Conservation (phyloP, 2,113 vertebrate genomes). For the Misgurnus anguillicaudatus region DNA sequence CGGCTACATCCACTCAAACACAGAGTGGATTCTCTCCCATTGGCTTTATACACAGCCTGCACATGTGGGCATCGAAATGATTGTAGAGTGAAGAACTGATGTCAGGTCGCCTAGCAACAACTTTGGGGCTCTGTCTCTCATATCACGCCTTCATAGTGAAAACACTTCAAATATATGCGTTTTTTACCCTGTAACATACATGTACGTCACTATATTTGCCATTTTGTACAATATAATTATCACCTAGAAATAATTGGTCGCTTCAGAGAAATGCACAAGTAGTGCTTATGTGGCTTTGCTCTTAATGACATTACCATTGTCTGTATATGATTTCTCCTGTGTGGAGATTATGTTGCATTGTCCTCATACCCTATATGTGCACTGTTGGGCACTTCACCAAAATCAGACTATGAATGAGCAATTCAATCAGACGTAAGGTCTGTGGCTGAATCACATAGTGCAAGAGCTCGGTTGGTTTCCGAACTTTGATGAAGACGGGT, state of each 20-base stretch:
- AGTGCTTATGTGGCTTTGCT: neutral
- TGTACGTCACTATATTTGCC: neutral
- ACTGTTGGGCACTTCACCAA: neutral
- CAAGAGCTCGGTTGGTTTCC: neutral
- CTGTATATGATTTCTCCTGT: neutral
- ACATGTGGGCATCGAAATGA: conserved; percentile 63
- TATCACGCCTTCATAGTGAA: neutral
- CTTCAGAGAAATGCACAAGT: too few species aligned
- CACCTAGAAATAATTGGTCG: neutral
- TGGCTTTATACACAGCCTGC: conserved; percentile 57
- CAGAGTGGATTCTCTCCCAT: conserved; percentile 23
- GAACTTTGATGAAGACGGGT: conserved; percentile 6
- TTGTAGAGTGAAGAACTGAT: conserved; percentile 62
- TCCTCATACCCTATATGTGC: neutral
- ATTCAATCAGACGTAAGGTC: conserved; percentile 15
- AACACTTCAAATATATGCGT: conserved; percentile 3
- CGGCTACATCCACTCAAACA: conserved; percentile 39
- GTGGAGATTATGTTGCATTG: neutral
- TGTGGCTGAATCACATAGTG: neutral
- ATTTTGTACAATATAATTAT: neutral
- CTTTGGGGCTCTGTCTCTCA: conserved; percentile 45
- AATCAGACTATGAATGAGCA: neutral
- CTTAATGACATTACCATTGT: neutral
- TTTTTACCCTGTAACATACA: conserved; percentile 6
- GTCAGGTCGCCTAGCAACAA: conserved; percentile 76